phyloP scores from a whole-genome alignment of 1,140 invertebrate species.

The Drosophila dunni region DNA sequence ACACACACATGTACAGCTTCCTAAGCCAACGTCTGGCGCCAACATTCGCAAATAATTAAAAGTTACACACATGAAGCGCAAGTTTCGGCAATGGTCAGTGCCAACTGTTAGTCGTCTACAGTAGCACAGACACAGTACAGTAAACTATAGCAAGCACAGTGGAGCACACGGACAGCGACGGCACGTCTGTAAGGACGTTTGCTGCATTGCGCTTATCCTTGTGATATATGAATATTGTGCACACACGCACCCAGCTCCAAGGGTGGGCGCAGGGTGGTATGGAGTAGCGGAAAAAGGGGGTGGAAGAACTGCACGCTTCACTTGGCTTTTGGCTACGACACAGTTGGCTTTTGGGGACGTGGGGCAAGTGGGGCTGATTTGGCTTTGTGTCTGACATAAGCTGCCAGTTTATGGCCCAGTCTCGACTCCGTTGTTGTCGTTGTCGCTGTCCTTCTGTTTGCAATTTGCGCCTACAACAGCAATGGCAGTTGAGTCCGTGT shows the following conservation, averaged over 20 bases:
- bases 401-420: slow-evolving; percentile 70
- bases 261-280: neutral
- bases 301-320: slow-evolving; percentile 41
- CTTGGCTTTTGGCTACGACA: slow-evolving; percentile 42
- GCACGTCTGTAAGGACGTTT: slow-evolving; percentile 83
- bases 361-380: slow-evolving; percentile 25
- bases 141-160: slow-evolving; percentile 30
- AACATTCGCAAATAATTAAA: slow-evolving; percentile 83
- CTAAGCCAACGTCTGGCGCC: slow-evolving; percentile 77
- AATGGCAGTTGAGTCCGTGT: slow-evolving; percentile 4
- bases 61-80: slow-evolving; percentile 69
- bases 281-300: too few species aligned
- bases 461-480: slow-evolving; percentile 80
- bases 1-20: slow-evolving; percentile 1
- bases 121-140: slow-evolving; percentile 17
- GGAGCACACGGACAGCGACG: slow-evolving; percentile 35
- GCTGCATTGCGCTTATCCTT: slow-evolving; percentile 85
- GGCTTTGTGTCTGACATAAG: slow-evolving; percentile 81
- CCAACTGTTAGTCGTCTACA: slow-evolving; percentile 43
- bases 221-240: slow-evolving; percentile 85
- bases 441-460: slow-evolving; percentile 74
- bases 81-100: slow-evolving; percentile 35
- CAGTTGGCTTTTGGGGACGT: neutral
- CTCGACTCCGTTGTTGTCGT: slow-evolving; percentile 44
- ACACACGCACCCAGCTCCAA: slow-evolving; percentile 68